Conservation (phyloP, 2,888 invertebrate genomes). For the Spodoptera picta region DNA sequence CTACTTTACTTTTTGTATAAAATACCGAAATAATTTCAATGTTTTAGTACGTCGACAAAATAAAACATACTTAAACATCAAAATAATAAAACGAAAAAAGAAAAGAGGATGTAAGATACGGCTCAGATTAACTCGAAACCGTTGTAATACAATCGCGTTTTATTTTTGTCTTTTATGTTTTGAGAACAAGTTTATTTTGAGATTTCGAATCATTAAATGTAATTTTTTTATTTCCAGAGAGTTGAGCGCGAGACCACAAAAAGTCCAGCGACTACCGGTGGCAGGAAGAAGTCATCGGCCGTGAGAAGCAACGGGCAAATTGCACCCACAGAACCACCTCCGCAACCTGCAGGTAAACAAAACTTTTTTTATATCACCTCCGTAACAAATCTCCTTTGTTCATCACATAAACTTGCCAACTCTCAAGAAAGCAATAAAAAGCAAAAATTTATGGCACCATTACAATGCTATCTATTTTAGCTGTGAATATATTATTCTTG, state of each 20-base stretch:
- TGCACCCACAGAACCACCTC: slow-evolving; percentile 72
- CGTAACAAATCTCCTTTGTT: slow-evolving; percentile 40
- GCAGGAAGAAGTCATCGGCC: slow-evolving; percentile 79
- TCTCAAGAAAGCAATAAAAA: slow-evolving; percentile 52
- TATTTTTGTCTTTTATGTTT: slow-evolving; percentile 32
- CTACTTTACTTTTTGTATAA: slow-evolving; percentile 31
- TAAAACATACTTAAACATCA: neutral
- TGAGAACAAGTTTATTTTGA: slow-evolving; percentile 38
- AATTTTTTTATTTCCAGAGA: slow-evolving; percentile 73
- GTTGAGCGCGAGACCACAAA: slow-evolving; percentile 82
- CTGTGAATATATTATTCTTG: slow-evolving; percentile 54
- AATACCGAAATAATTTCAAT: slow-evolving; percentile 17
- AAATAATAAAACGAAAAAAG: slow-evolving; percentile 22
- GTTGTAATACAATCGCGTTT: slow-evolving; percentile 35
- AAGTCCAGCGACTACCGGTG: slow-evolving; percentile 82
- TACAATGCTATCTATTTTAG: slow-evolving; percentile 59
- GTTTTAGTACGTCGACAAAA: slow-evolving; percentile 12
- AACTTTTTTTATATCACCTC: slow-evolving; percentile 29
- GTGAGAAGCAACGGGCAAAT: slow-evolving; percentile 84
- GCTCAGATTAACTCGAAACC: slow-evolving; percentile 19
- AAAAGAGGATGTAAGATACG: slow-evolving; percentile 17
- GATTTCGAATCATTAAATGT: slow-evolving; percentile 13
- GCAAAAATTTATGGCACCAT: slow-evolving; percentile 56
- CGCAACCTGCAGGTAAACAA: slow-evolving; percentile 74
- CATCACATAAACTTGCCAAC: slow-evolving; percentile 43